Percentiles rank a stretch among this genome's conserved stretches.
These are phyloP conservation scores for Phocoena sinus DNA, from an alignment of 2,113 vertebrate genomes.

Conservation along the genomic window DNA sequence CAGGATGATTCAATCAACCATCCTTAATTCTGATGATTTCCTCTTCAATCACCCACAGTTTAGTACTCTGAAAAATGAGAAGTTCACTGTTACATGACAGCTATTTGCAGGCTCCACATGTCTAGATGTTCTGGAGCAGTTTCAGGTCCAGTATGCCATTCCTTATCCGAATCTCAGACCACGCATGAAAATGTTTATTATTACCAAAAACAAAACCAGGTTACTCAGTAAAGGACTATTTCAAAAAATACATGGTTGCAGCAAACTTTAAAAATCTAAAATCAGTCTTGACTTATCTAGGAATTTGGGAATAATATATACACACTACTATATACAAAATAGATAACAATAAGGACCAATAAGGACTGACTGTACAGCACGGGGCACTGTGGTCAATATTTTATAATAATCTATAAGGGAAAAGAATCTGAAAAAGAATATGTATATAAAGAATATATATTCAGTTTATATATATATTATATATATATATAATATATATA, in stretches of 20 bases:
- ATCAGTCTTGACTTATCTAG: not conserved
- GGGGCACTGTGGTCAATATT: not conserved
- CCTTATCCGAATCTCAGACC: not conserved
- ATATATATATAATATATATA: not conserved
- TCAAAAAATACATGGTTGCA: not conserved
- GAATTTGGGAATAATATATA: not conserved
- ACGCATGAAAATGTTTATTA: not conserved
- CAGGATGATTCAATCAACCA: not conserved
- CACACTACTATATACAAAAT: not conserved
- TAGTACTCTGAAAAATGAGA: not conserved
- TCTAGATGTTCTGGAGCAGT: not conserved
- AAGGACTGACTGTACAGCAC: not conserved
- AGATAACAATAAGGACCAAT: not conserved
- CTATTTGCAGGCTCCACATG: not conserved
- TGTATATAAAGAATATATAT: too few relatives aligned
- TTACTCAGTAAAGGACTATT: not conserved
- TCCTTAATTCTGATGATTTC: not conserved
- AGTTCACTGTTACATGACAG: not conserved
- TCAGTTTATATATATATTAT: not conserved
- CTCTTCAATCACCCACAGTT: not conserved
- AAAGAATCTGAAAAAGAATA: too few relatives aligned
- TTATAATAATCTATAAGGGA: not conserved
- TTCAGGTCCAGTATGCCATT: not conserved
- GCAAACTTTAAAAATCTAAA: not conserved
- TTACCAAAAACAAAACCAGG: not conserved